Percentiles rank a stretch among this genome's conserved stretches.
phyloP scores from a whole-genome alignment of 2,113 vertebrate genomes.

The Hyperopisus bebe region DNA sequence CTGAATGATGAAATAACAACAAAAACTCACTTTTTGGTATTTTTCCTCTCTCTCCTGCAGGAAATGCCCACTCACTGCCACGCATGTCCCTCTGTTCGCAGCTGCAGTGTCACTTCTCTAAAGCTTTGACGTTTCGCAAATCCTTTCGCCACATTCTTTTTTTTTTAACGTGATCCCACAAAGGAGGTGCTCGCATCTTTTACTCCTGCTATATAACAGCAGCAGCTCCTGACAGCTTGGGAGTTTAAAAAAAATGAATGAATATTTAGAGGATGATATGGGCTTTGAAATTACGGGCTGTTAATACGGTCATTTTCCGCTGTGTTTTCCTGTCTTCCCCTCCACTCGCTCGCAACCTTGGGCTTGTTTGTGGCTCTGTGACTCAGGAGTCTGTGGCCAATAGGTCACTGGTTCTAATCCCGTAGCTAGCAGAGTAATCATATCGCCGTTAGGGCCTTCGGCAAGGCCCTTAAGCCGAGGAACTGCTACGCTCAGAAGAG shows the following conservation, averaged over 20 bases:
- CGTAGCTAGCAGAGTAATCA: neutral
- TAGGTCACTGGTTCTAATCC: neutral
- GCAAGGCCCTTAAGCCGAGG: neutral
- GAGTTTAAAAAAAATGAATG: neutral
- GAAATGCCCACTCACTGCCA: neutral
- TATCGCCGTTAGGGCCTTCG: neutral
- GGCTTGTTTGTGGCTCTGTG: neutral
- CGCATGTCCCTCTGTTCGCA: neutral
- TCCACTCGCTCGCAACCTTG: neutral
- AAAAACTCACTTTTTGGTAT: neutral
- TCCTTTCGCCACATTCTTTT: neutral
- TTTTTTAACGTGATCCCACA: neutral
- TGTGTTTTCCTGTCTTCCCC: neutral
- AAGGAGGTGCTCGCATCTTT: neutral
- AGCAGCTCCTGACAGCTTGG: neutral
- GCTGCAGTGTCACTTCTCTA: neutral
- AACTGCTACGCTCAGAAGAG: neutral
- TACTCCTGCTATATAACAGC: neutral
- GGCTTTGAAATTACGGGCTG: neutral
- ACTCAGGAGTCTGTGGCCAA: neutral
- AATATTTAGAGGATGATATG: neutral
- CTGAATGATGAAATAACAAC: neutral
- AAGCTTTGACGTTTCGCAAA: neutral
- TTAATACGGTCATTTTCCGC: neutral
- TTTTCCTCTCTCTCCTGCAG: neutral